A percentile compares a stretch with the other conserved stretches of the same genome.
phyloP scores from a whole-genome alignment of 2,888 invertebrate species.

The Brachypalpus laphriformis region DNA sequence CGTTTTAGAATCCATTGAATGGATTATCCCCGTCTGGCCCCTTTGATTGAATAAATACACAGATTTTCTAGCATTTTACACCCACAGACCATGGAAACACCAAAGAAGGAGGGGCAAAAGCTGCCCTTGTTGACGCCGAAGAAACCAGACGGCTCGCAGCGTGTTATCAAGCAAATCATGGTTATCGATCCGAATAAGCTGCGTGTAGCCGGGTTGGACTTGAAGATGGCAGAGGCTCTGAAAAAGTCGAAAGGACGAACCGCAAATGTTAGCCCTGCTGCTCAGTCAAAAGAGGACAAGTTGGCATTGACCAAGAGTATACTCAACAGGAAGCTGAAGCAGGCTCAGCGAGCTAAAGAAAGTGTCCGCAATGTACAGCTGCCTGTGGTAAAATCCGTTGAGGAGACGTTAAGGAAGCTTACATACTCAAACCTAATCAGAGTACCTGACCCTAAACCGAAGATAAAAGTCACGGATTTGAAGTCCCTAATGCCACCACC shows the following conservation, averaged over 20 bases:
- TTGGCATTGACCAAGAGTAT: slow-evolving; percentile 40
- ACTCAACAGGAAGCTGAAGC: slow-evolving; percentile 43
- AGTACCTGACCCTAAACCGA: background rate
- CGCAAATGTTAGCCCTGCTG: background rate
- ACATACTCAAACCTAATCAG: background rate
- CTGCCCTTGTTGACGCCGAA: slow-evolving; percentile 57
- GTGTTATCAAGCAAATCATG: slow-evolving; percentile 78
- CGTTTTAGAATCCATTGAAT: no score
- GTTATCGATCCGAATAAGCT: slow-evolving; percentile 80
- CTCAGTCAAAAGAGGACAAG: slow-evolving; percentile 27
- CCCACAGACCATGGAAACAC: slow-evolving; percentile 25
- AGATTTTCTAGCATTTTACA: background rate
- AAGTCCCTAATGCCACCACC: slow-evolving; percentile 45
- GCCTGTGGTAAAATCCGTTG: background rate
- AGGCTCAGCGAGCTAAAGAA: slow-evolving; percentile 4
- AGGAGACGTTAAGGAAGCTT: background rate
- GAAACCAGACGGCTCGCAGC: slow-evolving; percentile 71
- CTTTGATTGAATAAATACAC: background rate
- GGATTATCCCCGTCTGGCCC: background rate
- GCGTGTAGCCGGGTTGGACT: slow-evolving; percentile 78
- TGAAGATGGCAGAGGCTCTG: slow-evolving; percentile 79
- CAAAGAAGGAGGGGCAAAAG: slow-evolving; percentile 6
- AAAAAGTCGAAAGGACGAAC: slow-evolving; percentile 72
- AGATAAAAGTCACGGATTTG: background rate
- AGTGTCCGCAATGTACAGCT: no score